Evolutionary conservation across 2,888 invertebrate genomes (phyloP).

Genomic region (Perizoma affinitatum): DNA sequence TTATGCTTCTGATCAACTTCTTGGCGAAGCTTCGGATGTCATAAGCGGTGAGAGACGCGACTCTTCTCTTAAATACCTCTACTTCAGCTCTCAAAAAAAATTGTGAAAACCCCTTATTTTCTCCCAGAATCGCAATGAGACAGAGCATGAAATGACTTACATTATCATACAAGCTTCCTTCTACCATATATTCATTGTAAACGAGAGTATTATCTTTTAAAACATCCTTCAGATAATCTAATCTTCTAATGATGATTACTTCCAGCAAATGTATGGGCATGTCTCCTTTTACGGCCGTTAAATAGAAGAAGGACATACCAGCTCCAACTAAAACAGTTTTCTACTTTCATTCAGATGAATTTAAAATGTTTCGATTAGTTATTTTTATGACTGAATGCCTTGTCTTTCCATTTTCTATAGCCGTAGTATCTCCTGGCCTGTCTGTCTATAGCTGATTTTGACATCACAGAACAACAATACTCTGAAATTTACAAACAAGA

Average conservation of each 20-base stretch:
- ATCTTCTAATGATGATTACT: constrained; percentile 76
- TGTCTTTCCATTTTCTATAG: too few species aligned
- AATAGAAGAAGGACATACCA: constrained; percentile 83
- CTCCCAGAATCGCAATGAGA: constrained; percentile 61
- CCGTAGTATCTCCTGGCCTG: too few species aligned
- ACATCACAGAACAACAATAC: too few species aligned
- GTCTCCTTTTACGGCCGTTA: constrained; percentile 81
- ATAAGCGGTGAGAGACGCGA: constrained; percentile 57
- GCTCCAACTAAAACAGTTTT: too few species aligned
- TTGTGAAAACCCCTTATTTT: constrained; percentile 56
- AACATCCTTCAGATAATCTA: constrained; percentile 75
- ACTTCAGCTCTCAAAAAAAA: constrained; percentile 66
- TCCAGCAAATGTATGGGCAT: constrained; percentile 81
- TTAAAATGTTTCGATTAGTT: too few species aligned
- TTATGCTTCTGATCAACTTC: constrained; percentile 59
- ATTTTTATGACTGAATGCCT: too few species aligned
- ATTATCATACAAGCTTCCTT: constrained; percentile 84
- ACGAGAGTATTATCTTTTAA: constrained; percentile 50
- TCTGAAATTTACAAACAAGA: too few species aligned
- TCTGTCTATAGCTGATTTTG: too few species aligned
- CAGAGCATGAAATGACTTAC: constrained; percentile 85
- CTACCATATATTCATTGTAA: constrained; percentile 83
- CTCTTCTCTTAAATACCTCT: constrained; percentile 58
- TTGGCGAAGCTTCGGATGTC: constrained; percentile 68
- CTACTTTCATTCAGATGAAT: too few species aligned